Base-by-base conservation (phyloP, 2,888 invertebrate genomes). In the Thymelicus lineola region DNA sequence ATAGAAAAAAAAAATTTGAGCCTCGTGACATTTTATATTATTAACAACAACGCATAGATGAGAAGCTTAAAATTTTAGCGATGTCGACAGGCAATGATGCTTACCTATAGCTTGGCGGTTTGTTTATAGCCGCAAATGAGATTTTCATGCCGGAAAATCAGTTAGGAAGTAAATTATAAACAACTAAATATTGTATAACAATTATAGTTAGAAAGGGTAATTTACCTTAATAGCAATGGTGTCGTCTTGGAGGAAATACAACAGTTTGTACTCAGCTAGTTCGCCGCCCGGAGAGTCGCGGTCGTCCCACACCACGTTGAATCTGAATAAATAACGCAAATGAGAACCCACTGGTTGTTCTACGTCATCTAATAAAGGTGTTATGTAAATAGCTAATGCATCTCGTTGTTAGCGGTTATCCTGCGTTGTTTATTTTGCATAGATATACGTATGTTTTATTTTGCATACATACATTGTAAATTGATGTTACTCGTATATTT, bases 181-280 rank as follows among this genome's bases (percentile, higher is more conserved):
- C n/a, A n/a, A n/a, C n/a, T n/a, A n/a, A n/a, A n/a, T n/a, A n/a
- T n/a, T n/a, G n/a, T n/a, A n/a, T n/a, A n/a, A n/a, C n/a, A n/a
- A n/a, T n/a, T n/a, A n/a, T 80, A 93, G 93, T 81, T 96, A 15
- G 17, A 14, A 36, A n/a, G n/a, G n/a, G 53, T 53, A 66, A 68
- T 50, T 73, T 80, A 93, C 93, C 82, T 96, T 95, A 0, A 98
- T 94, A 67, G 97, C 95, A 65, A 98, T 94, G 0, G 96, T 97
- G 82, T 98, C 97, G 81, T 98, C 97, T 66, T 96, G 95, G 28
- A 98, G 91, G 85, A 96, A 97, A 86, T 97, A 98, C 80, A 96
- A 91, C 68, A 98, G 86, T 78, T 96, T 95, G 84, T 96, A 97
- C 84, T 95, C 91, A 69, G 90, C 87, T n/a, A 95, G 83, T 75